phyloP scores from a whole-genome alignment of 92 coral and sea anemone genomes.

The Nematostella vectensis region DNA sequence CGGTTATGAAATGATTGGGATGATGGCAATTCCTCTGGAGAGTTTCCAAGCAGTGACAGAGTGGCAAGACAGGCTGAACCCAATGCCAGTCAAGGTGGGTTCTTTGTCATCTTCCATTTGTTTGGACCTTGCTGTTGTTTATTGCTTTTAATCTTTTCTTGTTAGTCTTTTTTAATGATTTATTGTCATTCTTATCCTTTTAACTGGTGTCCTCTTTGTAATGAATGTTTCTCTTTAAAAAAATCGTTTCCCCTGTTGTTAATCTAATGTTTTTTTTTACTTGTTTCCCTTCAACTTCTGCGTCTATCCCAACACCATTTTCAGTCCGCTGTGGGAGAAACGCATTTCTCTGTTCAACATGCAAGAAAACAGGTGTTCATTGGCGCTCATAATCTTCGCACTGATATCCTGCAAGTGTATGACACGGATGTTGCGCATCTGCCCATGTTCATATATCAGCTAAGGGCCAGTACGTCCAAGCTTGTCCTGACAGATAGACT shows the following conservation, averaged over 20 bases:
- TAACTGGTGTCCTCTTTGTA: neutral
- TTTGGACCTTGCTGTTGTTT: neutral
- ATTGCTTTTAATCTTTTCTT: neutral
- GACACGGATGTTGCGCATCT: constrained; percentile 85
- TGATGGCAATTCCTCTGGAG: constrained; percentile 67
- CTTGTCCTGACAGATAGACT: constrained; percentile 79
- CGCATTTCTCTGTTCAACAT: constrained; percentile 81
- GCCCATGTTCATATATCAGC: constrained; percentile 93
- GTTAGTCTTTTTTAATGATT: too few relatives aligned
- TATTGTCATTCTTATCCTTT: too few relatives aligned
- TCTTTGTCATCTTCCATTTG: neutral
- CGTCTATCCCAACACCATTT: too few relatives aligned
- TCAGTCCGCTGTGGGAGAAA: constrained; percentile 56
- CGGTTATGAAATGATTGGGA: constrained; percentile 83
- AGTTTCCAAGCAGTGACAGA: constrained; percentile 57
- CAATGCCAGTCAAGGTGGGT: constrained; percentile 65
- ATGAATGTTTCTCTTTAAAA: too few relatives aligned
- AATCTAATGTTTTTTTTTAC: too few relatives aligned
- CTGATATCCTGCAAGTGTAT: constrained; percentile 77
- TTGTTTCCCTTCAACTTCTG: too few relatives aligned
- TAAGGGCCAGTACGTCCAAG: constrained; percentile 60
- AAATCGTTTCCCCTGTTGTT: too few relatives aligned
- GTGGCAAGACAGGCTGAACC: constrained; percentile 67
- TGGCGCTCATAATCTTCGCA: constrained; percentile 64
- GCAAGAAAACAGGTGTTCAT: constrained; percentile 94